Evolutionary conservation across 2,113 vertebrate species (phyloP).

Genomic region (Puntigrus tetrazona): DNA sequence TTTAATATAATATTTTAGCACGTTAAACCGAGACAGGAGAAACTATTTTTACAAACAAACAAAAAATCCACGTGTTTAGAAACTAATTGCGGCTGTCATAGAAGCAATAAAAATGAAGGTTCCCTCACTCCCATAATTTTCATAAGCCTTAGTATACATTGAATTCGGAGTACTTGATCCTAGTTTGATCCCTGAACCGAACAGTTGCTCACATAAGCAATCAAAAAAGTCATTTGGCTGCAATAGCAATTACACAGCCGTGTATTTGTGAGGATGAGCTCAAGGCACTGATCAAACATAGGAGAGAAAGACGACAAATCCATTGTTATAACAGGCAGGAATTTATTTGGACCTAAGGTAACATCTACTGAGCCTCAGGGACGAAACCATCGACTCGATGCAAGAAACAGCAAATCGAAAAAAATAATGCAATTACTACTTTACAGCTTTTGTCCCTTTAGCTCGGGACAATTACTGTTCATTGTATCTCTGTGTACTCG

Average conservation of each 20-base stretch:
- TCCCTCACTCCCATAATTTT: neutral
- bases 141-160: neutral
- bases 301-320: neutral
- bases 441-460: neutral
- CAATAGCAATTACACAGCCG: slow-evolving; percentile 5
- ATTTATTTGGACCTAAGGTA: neutral
- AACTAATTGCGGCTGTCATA: neutral
- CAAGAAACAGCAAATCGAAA: neutral
- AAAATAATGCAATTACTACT: slow-evolving; percentile 10
- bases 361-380: neutral
- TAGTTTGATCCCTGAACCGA: neutral
- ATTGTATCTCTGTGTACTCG: neutral
- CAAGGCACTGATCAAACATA: neutral
- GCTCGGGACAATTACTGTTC: neutral
- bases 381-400: neutral
- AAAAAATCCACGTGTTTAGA: neutral
- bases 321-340: neutral
- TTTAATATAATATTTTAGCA: neutral
- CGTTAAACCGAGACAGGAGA: neutral
- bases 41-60: neutral
- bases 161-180: neutral
- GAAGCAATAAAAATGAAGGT: neutral
- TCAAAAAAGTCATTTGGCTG: neutral
- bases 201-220: neutral
- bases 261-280: neutral